These are phyloP conservation scores for Petrosia ficiformis DNA, from an alignment of 37 sponge, comb jelly and placozoan genomes.

Conservation along the genomic window DNA sequence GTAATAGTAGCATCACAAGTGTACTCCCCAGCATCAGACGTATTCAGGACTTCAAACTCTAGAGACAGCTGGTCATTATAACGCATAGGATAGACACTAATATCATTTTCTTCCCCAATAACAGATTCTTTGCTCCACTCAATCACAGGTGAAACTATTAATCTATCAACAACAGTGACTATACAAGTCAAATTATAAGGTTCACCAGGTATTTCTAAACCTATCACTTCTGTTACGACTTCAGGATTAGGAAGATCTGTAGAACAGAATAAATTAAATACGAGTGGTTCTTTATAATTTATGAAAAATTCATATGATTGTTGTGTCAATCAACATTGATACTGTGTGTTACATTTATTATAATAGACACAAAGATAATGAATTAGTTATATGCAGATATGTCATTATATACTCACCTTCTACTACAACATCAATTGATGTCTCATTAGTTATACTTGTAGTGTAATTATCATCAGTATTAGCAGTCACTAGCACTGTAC, in stretches of 20 bases:
- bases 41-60: background rate
- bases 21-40: slow-evolving; percentile 10
- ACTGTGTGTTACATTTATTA: too few relatives aligned
- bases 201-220: background rate
- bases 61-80: background rate
- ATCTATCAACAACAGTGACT: slow-evolving; percentile 1
- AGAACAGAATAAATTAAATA: too few relatives aligned
- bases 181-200: background rate
- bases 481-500: background rate
- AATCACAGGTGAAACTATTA: slow-evolving; percentile 1
- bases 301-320: too few relatives aligned
- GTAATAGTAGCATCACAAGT: slow-evolving; percentile 2
- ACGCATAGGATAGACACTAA: background rate
- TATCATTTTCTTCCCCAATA: background rate
- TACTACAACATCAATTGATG: too few relatives aligned
- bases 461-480: background rate
- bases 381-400: too few relatives aligned
- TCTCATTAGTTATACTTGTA: too few relatives aligned
- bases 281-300: too few relatives aligned
- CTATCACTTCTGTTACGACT: background rate
- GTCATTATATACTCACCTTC: too few relatives aligned
- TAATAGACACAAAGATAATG: too few relatives aligned
- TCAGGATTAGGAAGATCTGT: background rate
- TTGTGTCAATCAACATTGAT: too few relatives aligned
- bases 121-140: background rate